A percentile compares a stretch with the other conserved stretches of the same genome.
phyloP scores from a whole-genome alignment of 2,888 invertebrate species.

The Euplagia quadripunctaria region DNA sequence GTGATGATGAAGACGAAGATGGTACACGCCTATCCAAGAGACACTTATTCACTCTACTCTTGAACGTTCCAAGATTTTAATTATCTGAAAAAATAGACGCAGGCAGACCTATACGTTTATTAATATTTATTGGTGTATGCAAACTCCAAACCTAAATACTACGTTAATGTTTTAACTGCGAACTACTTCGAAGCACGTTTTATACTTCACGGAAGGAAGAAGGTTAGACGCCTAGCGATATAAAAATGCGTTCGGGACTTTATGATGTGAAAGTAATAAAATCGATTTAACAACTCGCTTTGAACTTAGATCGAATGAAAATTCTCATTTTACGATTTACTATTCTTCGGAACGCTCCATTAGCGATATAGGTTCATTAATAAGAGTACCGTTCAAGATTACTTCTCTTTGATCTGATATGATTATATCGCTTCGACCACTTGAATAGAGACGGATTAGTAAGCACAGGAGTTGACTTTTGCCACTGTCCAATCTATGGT shows the following conservation, averaged over 20 bases:
- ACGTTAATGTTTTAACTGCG: constrained; percentile 25
- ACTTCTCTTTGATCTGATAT: constrained; percentile 13
- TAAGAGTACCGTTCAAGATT: constrained; percentile 16
- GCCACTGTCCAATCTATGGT: neutral
- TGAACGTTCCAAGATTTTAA: no score
- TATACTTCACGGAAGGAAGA: constrained; percentile 40
- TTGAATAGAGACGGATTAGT: neutral
- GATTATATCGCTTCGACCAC: constrained; percentile 3
- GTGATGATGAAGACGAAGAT: no score
- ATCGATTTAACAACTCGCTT: constrained; percentile 65
- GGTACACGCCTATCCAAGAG: no score
- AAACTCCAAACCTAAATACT: constrained; percentile 25
- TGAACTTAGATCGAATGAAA: constrained; percentile 60
- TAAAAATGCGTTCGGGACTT: constrained; percentile 60
- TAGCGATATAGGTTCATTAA: constrained; percentile 36
- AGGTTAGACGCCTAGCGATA: constrained; percentile 39
- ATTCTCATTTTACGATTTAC: constrained; percentile 46
- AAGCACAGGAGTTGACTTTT: neutral
- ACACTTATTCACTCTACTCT: no score
- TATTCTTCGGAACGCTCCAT: constrained; percentile 42
- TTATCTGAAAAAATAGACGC: no score
- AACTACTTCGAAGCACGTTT: constrained; percentile 29
- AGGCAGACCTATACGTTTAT: neutral
- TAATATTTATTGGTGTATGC: neutral
- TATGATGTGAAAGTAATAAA: constrained; percentile 69